phyloP scores from a whole-genome alignment of 2,888 invertebrate genomes.

The Napeogenes sylphis region DNA sequence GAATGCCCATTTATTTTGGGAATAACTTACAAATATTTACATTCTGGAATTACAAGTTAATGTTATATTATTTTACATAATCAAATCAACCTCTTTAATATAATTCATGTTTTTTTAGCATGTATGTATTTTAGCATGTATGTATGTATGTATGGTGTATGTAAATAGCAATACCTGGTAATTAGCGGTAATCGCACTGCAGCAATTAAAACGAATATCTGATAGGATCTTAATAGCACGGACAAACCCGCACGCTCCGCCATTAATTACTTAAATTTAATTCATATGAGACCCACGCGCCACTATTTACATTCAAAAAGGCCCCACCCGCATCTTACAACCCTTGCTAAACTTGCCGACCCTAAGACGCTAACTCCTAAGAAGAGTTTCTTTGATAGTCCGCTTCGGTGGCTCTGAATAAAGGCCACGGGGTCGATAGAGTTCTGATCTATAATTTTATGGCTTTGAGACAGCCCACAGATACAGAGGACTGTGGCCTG shows the following conservation, averaged over 20 bases:
- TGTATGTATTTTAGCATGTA: too few species aligned
- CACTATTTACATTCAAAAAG: constrained; percentile 77
- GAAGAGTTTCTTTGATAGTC: constrained; percentile 77
- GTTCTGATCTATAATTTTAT: constrained; percentile 78
- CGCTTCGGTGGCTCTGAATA: constrained; percentile 72
- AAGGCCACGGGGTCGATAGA: constrained; percentile 74
- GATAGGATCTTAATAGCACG: constrained; percentile 45
- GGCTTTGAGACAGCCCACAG: constrained; percentile 70
- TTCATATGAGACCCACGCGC: constrained; percentile 69
- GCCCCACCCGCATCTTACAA: constrained; percentile 67
- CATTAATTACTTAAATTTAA: constrained; percentile 78
- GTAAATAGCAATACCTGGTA: constrained; percentile 37
- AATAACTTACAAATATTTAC: too few species aligned
- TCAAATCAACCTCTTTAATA: too few species aligned
- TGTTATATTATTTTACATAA: too few species aligned
- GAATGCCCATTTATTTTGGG: too few species aligned
- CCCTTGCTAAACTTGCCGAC: constrained; percentile 74
- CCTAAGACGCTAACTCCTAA: constrained; percentile 75
- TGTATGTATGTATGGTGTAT: constrained; percentile 15
- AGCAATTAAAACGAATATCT: constrained; percentile 44
- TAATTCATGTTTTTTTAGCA: too few species aligned
- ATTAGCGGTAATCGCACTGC: constrained; percentile 49
- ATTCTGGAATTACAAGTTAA: too few species aligned
- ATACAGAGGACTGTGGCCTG: constrained; percentile 57
- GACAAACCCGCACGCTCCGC: constrained; percentile 39